Percentiles rank a stretch among this genome's conserved stretches.
Conservation (phyloP, 2,888 invertebrate species). For the Drosophila bunnanda region DNA sequence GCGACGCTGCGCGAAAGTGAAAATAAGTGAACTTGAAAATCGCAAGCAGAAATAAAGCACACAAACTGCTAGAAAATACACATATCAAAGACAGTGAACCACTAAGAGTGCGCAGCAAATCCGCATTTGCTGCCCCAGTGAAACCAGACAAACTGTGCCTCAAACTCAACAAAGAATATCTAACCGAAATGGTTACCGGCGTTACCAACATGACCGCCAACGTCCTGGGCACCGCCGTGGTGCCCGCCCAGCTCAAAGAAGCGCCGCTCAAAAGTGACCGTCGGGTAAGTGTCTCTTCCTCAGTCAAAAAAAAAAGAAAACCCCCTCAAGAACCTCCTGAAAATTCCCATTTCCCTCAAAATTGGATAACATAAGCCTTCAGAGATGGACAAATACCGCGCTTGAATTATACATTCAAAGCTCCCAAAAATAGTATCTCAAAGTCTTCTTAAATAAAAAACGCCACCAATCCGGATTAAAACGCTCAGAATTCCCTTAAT, state of each 20-base stretch:
- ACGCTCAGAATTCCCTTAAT: slow-evolving; percentile 36
- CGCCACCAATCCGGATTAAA: slow-evolving; percentile 25
- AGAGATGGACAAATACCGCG: no score
- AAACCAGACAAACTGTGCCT: slow-evolving; percentile 59
- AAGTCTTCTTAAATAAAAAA: neutral
- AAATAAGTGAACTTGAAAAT: slow-evolving; percentile 57
- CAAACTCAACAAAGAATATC: slow-evolving; percentile 65
- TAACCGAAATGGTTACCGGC: slow-evolving; percentile 84
- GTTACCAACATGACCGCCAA: slow-evolving; percentile 83
- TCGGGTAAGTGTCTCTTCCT: slow-evolving; percentile 82
- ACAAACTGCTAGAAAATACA: slow-evolving; percentile 23
- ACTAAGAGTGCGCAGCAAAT: slow-evolving; percentile 52
- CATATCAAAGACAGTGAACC: slow-evolving; percentile 34
- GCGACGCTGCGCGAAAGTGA: slow-evolving; percentile 67
- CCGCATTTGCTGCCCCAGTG: slow-evolving; percentile 60
- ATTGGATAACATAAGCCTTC: neutral
- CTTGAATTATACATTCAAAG: neutral
- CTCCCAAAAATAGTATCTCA: neutral
- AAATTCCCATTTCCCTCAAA: neutral
- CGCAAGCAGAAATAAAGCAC: slow-evolving; percentile 43
- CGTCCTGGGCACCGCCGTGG: slow-evolving; percentile 79
- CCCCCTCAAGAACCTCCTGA: neutral
- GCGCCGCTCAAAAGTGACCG: slow-evolving; percentile 84
- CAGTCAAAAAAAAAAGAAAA: no score
- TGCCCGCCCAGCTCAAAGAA: slow-evolving; percentile 76